phyloP scores from a whole-genome alignment of 2,888 invertebrate species.

The Anoncus sp. region DNA sequence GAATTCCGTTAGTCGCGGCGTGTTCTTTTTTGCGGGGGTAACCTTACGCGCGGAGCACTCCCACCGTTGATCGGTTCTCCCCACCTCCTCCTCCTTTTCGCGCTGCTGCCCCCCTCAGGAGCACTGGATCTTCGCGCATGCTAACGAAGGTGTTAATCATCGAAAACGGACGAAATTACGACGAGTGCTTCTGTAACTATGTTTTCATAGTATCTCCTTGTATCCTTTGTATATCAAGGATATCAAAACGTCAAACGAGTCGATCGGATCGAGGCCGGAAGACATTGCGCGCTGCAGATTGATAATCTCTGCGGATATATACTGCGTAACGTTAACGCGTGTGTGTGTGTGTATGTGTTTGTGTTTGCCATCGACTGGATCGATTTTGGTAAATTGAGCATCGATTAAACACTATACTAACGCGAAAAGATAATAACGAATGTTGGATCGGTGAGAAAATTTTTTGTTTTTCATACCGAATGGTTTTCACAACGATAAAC shows the following conservation, averaged over 20 bases:
- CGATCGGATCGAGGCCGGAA: conserved; percentile 15
- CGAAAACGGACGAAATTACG: no score
- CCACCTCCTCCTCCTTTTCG: no score
- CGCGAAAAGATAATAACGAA: no score
- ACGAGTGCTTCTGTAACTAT: no score
- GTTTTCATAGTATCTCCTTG: no score
- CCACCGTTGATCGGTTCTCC: not conserved
- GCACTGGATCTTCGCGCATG: not conserved
- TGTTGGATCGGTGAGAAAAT: no score
- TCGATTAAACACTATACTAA: not conserved
- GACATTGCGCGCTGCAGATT: conserved; percentile 7
- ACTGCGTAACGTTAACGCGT: conserved; percentile 1
- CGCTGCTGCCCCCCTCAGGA: no score
- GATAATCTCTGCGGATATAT: not conserved
- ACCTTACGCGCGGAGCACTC: conserved; percentile 1
- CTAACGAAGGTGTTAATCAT: not conserved
- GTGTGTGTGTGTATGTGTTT: no score
- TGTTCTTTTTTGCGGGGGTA: not conserved
- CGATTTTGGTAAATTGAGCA: conserved; percentile 5
- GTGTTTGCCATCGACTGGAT: conserved; percentile 44
- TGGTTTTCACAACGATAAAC: no score
- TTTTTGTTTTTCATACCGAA: no score
- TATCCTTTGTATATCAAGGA: not conserved
- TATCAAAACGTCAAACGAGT: not conserved
- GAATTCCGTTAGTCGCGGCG: not conserved